Evolutionary conservation across 2,113 vertebrate species (phyloP).

Genomic region (Tenebrosternarchus preto): DNA sequence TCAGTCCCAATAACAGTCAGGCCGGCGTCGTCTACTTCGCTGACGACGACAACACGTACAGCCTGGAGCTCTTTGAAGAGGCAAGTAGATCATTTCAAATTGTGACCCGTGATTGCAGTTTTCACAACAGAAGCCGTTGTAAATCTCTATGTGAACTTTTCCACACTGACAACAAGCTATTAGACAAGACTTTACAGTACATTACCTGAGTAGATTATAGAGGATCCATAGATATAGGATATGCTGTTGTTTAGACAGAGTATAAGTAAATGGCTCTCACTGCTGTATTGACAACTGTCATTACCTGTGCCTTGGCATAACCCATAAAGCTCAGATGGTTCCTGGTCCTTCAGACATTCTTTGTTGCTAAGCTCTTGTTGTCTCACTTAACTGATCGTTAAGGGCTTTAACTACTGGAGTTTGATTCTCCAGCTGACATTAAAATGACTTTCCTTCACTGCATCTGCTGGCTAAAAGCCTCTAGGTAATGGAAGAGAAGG

Average conservation of each 20-base stretch:
- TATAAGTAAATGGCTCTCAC: conserved; percentile 61
- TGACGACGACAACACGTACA: conserved; percentile 97
- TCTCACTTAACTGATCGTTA: conserved; percentile 22
- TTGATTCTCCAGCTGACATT: neutral
- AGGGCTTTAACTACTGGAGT: conserved; percentile 14
- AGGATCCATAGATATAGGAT: conserved; percentile 55
- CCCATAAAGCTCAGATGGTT: conserved; percentile 50
- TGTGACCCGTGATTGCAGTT: neutral
- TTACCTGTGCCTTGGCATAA: conserved; percentile 71
- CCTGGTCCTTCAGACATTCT: conserved; percentile 16
- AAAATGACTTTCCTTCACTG: conserved; percentile 2
- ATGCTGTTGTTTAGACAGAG: conserved; percentile 61
- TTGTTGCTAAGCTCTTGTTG: conserved; percentile 13
- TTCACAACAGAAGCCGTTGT: neutral
- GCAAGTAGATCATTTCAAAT: conserved; percentile 68
- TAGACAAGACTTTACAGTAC: conserved; percentile 20
- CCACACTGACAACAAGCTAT: neutral
- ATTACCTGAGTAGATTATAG: conserved; percentile 62
- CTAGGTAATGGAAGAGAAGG: conserved; percentile 12
- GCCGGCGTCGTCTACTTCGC: conserved; percentile 94
- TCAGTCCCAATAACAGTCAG: conserved; percentile 88
- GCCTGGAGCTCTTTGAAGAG: conserved; percentile 98
- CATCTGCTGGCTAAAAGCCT: conserved; percentile 8
- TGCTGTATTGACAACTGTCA: conserved; percentile 69
- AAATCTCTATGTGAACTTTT: neutral